Evolutionary conservation across 2,113 vertebrate species (phyloP), one percentile per base, ranked within the genome.

Genomic region (Anguilla japonica): DNA sequence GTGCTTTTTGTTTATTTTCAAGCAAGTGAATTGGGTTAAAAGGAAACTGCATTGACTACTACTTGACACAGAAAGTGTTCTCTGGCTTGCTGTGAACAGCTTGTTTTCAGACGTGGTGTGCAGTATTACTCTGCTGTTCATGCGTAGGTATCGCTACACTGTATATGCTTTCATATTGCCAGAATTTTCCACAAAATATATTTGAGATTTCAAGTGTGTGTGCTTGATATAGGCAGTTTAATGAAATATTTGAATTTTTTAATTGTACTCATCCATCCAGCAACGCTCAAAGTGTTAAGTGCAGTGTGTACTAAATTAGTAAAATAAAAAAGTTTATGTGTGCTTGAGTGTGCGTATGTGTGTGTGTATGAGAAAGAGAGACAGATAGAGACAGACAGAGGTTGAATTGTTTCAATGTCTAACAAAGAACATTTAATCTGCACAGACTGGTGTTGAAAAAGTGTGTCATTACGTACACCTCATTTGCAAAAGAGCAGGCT

Each of bases 231-330:
- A 34, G 71, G 71, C 71, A 75, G 26, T 75, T 75, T 2, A 75
- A 75, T n/a, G 34, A 75, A 75, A 75, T 75, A 11, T 1, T 34
- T 75, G 71, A 1, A 75, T 29, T 75, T 75, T 75, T 75, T 20
- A 75, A 75, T 75, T 75, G n/a, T n/a, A 75, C n/a, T 75, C 26
- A 75, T 13, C 71, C 71, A 75, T 75, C 71, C 71, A 75, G 11
- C 71, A 34, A 75, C n/a, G 34, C 71, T 75, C 71, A 75, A 75
- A 75, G 60, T 71, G 63, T 71, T 71, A 71, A 71, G 63, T 75
- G 20, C 34, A 34, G 71, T 26, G 26, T 34, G 11, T 34, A 1
- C 5, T 75, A 7, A 67, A 75, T 11, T 2, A 13, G 71, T 34
- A 34, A 75, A 34, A 34, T 75, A 4, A 75, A 75, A 29, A 75